Evolutionary conservation across 2,888 invertebrate genomes (phyloP), one percentile per base, ranked within the genome.

Genomic region (Catonia carolina): DNA sequence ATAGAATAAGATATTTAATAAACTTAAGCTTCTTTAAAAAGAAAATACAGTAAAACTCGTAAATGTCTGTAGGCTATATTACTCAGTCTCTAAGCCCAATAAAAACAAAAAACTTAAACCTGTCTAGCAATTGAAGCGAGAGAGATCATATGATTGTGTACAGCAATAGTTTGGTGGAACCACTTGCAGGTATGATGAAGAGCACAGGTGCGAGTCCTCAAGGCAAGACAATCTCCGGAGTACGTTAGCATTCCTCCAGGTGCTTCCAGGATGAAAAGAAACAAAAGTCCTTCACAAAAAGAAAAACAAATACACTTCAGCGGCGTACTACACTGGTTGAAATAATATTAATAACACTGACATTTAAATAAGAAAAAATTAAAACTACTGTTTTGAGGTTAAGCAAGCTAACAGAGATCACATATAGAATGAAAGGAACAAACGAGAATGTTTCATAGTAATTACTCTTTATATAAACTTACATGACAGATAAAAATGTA

Each of bases 171-270:
- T 75, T 90, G 90, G 74, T 92, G 91, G 74, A 92, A 78, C 91
- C 91, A 92, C 90, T 91, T 91, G 86, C 89, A 91, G 72, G 91
- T 92, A 77, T 90, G 90, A 77, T 91, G 89, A 48, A 57, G 60
- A 77, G 83, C 82, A 77, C 85, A 87, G 75, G 86, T 85, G 78
- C 90, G 88, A 81, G 82, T 84, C 77, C 90, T 86, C 78, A 90
- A 86, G 80, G 86, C 89, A 81, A 90, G 79, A 83, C 86, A 86
- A 75, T 87, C 64, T 42, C 61, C 86, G 74, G 82, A 83, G 78
- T 82, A 82, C 78, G 79, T 84, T 81, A 72, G 74, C 75, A 75
- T 75, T 73, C 74, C 75, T 74, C 71, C 58, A 53, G 54, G 55
- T 54, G 60, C 69, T 69, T 53, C 66, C 66, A 57, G 70, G 69